Conservation (phyloP, 2,113 vertebrate genomes). For the Hydropotes inermis region DNA sequence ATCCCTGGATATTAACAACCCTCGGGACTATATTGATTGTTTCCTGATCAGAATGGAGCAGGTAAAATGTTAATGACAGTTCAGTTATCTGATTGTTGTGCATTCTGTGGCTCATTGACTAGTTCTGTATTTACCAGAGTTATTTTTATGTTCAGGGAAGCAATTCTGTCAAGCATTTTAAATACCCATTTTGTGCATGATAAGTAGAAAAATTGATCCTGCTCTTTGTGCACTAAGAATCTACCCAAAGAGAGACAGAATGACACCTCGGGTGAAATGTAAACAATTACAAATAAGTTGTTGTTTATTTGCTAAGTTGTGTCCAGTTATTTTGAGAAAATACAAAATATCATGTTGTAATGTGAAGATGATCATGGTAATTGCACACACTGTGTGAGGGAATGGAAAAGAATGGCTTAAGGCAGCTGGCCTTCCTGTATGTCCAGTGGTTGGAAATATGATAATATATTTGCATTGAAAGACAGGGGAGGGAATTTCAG, state of each 20-base stretch:
- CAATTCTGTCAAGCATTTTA: not conserved
- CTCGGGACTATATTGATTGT: slow-evolving; percentile 85
- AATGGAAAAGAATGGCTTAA: not conserved
- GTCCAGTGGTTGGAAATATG: not conserved
- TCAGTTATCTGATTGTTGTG: slow-evolving; percentile 36
- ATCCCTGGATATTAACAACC: slow-evolving; percentile 74
- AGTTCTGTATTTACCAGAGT: not conserved
- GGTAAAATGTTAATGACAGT: slow-evolving; percentile 60
- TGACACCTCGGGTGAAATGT: not conserved
- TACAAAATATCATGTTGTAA: not conserved
- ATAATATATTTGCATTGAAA: not conserved
- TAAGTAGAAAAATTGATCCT: not conserved
- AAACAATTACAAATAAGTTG: not conserved
- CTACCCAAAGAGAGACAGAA: not conserved
- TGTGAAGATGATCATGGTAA: not conserved
- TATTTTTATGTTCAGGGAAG: not conserved
- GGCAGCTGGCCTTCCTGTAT: not conserved
- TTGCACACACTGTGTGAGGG: not conserved
- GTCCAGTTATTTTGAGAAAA: not conserved
- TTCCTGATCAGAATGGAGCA: slow-evolving; percentile 82
- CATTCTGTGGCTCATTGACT: not conserved
- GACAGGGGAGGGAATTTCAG: not conserved
- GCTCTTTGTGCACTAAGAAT: not conserved
- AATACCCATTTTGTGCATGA: not conserved
- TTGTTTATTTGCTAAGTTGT: not conserved